Evolutionary conservation across 2,888 invertebrate species (phyloP).

Genomic region (Metellina segmentata): DNA sequence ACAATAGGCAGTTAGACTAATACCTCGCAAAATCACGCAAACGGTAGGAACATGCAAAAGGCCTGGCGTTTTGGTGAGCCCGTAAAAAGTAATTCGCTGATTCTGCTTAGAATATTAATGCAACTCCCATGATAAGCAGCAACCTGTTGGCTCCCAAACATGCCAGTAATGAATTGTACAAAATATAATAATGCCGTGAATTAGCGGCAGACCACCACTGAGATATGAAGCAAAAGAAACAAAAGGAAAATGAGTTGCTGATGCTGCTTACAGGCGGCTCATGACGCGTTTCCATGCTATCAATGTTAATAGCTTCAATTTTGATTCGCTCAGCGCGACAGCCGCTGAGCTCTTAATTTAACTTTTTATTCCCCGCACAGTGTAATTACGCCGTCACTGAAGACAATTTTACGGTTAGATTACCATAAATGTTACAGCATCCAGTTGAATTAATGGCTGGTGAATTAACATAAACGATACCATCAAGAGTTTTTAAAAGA

Average conservation of each 20-base stretch:
- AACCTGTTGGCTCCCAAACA: constrained; percentile 44
- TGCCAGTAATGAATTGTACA: constrained; percentile 49
- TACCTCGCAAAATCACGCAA: not conserved
- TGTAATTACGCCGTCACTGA: constrained; percentile 26
- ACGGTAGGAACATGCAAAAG: not conserved
- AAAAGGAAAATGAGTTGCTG: constrained; percentile 10
- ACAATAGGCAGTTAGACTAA: constrained; percentile 12
- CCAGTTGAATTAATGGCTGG: constrained; percentile 1
- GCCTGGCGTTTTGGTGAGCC: not conserved
- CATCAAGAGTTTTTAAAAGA: constrained; percentile 14
- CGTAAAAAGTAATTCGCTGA: constrained; percentile 22
- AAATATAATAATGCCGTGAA: constrained; percentile 7
- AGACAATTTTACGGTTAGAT: constrained; percentile 35
- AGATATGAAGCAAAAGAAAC: not conserved
- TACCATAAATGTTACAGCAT: not conserved
- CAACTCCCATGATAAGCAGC: not conserved
- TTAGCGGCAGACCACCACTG: constrained; percentile 20
- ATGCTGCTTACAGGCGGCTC: constrained; percentile 10
- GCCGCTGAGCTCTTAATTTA: constrained; percentile 30
- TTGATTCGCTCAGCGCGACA: constrained; percentile 22
- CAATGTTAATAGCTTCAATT: constrained; percentile 41
- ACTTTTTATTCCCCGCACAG: not conserved
- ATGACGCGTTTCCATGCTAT: constrained; percentile 11
- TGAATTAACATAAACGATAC: constrained; percentile 19
- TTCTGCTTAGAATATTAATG: constrained; percentile 49